Percentiles rank a stretch among this genome's conserved stretches.
These are phyloP conservation scores for Hyperoplus immaculatus DNA, from an alignment of 2,797 vertebrate genomes.

Conservation along the genomic window DNA sequence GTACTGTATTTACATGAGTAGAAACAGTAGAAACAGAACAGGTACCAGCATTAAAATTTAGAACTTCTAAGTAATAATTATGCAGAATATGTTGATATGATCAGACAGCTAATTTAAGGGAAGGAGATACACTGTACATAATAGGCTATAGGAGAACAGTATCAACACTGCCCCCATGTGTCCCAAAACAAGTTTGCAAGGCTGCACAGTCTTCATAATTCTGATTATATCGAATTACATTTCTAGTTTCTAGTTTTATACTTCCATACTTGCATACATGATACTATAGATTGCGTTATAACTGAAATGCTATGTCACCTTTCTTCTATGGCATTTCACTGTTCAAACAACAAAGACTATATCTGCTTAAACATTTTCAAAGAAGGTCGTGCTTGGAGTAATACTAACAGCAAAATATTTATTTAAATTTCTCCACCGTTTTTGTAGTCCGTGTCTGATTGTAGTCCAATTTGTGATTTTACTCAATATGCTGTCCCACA, in stretches of 20 bases:
- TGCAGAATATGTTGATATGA: too few species aligned
- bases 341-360: background rate
- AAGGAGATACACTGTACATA: too few species aligned
- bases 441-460: conserved; percentile 44
- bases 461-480: background rate
- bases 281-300: background rate
- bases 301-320: background rate
- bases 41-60: too few species aligned
- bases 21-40: too few species aligned
- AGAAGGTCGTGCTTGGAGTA: too few species aligned
- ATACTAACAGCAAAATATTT: too few species aligned
- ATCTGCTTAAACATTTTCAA: background rate
- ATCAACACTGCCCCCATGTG: conserved; percentile 20
- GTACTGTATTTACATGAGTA: too few species aligned
- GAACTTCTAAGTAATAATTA: too few species aligned
- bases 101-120: too few species aligned
- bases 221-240: background rate
- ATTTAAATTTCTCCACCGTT: conserved; percentile 1
- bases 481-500: background rate
- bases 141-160: too few species aligned
- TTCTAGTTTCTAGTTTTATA: background rate
- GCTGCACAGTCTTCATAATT: background rate
- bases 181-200: background rate
- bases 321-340: background rate
- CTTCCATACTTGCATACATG: background rate